Base-by-base conservation (phyloP, 2,113 vertebrate species). In the Platysteira castanea region DNA sequence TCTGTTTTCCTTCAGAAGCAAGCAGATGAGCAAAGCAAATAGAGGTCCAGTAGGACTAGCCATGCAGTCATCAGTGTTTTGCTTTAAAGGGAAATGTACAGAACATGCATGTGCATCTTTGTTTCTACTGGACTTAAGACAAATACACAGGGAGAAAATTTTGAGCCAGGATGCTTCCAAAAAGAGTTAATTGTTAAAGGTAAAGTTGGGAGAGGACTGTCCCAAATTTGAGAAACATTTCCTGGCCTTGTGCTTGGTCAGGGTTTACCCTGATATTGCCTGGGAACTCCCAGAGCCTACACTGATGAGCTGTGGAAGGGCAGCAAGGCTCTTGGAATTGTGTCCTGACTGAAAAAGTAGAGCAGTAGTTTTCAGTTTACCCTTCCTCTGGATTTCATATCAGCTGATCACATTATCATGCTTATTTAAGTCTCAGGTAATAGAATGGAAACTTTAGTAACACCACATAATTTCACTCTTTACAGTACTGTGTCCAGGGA, bases 211-310 rank as follows among this genome's bases (percentile, higher is more conserved):
- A 85, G 35, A 46, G 2, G 37, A 37, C 18, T 26, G 4, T 20
- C 44, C 59, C 23, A 23, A 13, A 16, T 27, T 7, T 15, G 12
- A 33, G 74, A 67, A 81, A 11, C 3, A 13, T 67, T 59, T n/a
- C 4, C 6, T 50, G 68, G 21, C 13, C 44, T 64, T 47, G 3
- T 50, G 30, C 13, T 7, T 65, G 15, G 17, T 44, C 2, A 0
- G 15, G 23, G 2, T 9, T 90, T 1, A 0, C 9, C n/a, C 2
- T 42, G 13, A 23, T 0, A 1, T 4, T 53, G 11, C 22, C 0
- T 0, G 6, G 15, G 37, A 69, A 6, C 33, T 37, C 33, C 20
- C 37, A 64, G 30, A 84, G 24, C 21, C 23, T 41, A 3, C 9
- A 17, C 1, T 60, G 13, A 60, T 7, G 18, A 59, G 10, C 15